Percentiles rank a stretch among this genome's conserved stretches.
Evolutionary conservation across 1,140 invertebrate species (phyloP).

Genomic region (Battus philenor): DNA sequence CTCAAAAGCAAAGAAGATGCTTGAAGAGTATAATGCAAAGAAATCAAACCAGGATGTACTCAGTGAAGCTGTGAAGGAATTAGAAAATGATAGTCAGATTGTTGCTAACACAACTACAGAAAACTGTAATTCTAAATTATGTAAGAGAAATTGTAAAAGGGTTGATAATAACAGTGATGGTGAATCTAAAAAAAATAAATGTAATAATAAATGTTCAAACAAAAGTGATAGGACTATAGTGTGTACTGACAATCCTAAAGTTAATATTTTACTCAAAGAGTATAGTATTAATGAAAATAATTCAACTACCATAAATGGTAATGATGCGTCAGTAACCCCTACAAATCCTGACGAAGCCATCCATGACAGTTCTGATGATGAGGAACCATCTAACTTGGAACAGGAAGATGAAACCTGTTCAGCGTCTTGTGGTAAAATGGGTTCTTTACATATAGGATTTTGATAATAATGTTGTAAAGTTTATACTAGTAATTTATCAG

Average conservation of each 20-base stretch:
- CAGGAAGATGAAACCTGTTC: conserved; percentile 48
- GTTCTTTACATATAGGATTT: conserved; percentile 44
- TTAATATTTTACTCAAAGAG: conserved; percentile 38
- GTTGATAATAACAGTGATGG: conserved; percentile 11
- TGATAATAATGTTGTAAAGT: no score
- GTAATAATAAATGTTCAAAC: conserved; percentile 35
- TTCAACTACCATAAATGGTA: conserved; percentile 1
- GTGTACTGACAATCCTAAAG: conserved; percentile 29
- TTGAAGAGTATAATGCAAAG: conserved; percentile 66
- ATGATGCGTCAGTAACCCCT: conserved; percentile 15
- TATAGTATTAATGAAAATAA: conserved; percentile 29
- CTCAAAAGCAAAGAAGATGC: conserved; percentile 84
- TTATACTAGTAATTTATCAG: no score
- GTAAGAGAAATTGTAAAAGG: conserved; percentile 13
- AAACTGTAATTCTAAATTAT: conserved; percentile 24
- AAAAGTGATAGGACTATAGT: conserved; percentile 17
- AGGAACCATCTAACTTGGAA: conserved; percentile 21
- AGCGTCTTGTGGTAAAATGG: conserved; percentile 41
- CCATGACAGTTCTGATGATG: conserved; percentile 18
- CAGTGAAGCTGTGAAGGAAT: conserved; percentile 32
- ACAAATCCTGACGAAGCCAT: conserved; percentile 19
- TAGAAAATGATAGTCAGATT: conserved; percentile 32
- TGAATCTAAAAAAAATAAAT: conserved; percentile 32
- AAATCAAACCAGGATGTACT: conserved; percentile 22
- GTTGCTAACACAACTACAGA: conserved; percentile 31